Conservation (phyloP, 2,888 invertebrate species). For the Brenthis ino region DNA sequence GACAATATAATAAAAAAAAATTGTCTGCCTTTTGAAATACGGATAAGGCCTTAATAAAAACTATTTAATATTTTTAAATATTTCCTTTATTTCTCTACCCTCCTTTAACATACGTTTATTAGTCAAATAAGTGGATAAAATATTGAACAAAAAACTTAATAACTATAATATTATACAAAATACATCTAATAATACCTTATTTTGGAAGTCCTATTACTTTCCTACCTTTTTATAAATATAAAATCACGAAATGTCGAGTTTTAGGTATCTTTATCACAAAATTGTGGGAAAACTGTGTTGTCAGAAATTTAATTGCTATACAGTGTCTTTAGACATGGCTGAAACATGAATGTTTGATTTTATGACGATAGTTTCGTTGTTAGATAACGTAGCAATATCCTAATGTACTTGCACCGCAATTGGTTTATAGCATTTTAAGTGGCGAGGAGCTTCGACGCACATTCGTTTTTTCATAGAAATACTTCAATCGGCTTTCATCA, state of each 20-base stretch:
- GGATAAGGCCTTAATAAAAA: too few relatives aligned
- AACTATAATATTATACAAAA: too few relatives aligned
- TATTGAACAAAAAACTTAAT: too few relatives aligned
- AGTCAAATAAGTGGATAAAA: too few relatives aligned
- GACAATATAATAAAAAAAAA: too few relatives aligned
- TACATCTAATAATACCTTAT: too few relatives aligned
- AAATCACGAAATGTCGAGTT: conserved; percentile 11
- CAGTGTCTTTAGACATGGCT: conserved; percentile 28
- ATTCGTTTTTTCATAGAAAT: conserved; percentile 3
- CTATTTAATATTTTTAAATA: too few relatives aligned
- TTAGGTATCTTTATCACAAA: conserved; percentile 12
- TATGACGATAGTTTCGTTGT: conserved; percentile 20
- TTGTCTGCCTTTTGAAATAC: too few relatives aligned
- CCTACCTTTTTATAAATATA: conserved; percentile 5
- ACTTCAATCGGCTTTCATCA: not conserved
- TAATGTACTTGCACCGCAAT: conserved; percentile 29
- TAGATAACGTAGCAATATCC: conserved; percentile 32
- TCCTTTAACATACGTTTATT: too few relatives aligned
- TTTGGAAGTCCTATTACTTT: too few relatives aligned
- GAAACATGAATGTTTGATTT: conserved; percentile 37
- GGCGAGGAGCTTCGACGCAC: conserved; percentile 16
- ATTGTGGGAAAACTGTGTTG: conserved; percentile 21
- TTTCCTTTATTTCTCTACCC: too few relatives aligned
- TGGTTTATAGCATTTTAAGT: conserved; percentile 25
- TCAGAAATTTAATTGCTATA: conserved; percentile 29